Percentiles rank a stretch among this genome's conserved stretches.
These are phyloP conservation scores for Callimorpha dominula DNA, from an alignment of 2,888 invertebrate species.

Conservation along the genomic window DNA sequence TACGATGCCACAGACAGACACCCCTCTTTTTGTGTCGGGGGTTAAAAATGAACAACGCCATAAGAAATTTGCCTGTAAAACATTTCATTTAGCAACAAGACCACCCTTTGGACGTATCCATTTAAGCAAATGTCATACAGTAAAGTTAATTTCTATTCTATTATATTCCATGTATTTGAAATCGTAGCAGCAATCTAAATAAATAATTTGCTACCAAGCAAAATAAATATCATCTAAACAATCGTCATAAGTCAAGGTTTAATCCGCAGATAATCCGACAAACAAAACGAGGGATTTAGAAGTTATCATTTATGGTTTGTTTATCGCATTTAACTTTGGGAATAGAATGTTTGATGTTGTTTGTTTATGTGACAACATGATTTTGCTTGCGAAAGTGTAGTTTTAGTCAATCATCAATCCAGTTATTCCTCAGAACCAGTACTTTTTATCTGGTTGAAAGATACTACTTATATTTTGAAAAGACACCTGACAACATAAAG, in stretches of 20 bases:
- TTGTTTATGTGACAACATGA: not conserved
- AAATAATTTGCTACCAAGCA: not conserved
- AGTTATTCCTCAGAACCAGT: not conserved
- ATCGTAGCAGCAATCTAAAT: not conserved
- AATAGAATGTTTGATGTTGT: not conserved
- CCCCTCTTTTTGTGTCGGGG: too few species aligned
- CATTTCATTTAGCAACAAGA: too few species aligned
- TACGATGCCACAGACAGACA: too few species aligned
- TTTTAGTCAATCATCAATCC: not conserved
- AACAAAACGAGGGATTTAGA: not conserved
- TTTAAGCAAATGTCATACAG: too few species aligned
- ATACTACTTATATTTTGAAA: too few species aligned
- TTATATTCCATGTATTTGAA: not conserved
- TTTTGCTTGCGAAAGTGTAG: not conserved
- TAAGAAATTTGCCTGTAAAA: too few species aligned
- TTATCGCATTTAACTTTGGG: not conserved
- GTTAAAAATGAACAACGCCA: too few species aligned
- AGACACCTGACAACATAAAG: too few species aligned
- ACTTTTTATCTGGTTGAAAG: too few species aligned
- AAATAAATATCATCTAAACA: not conserved
- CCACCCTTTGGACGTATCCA: too few species aligned
- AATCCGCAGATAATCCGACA: not conserved
- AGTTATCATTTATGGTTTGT: not conserved
- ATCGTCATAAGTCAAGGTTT: not conserved
- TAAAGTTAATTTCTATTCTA: too few species aligned